A percentile compares a stretch with the other conserved stretches of the same genome.
Conservation (phyloP, 2,888 invertebrate species). For the Sabatieria punctata region DNA sequence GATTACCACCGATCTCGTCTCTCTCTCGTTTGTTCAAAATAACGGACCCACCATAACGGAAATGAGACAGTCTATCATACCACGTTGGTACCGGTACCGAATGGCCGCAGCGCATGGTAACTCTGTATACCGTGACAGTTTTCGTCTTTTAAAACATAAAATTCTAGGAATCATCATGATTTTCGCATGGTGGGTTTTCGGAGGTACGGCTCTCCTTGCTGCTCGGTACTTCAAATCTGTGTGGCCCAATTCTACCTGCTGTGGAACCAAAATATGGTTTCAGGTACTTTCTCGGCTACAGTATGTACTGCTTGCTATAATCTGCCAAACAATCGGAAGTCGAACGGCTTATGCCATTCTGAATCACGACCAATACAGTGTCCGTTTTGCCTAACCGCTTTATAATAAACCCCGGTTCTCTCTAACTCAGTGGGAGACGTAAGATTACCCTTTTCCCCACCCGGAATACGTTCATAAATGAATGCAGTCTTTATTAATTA, state of each 20-base stretch:
- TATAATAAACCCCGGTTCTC: too few relatives aligned
- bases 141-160: not conserved
- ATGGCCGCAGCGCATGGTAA: not conserved
- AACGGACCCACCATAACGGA: not conserved
- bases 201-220: slow-evolving; percentile 1
- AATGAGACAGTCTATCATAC: not conserved
- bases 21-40: not conserved
- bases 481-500: too few relatives aligned
- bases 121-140: not conserved
- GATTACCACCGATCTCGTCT: not conserved
- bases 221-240: slow-evolving; percentile 7
- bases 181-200: slow-evolving; percentile 8
- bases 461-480: too few relatives aligned
- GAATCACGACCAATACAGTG: too few relatives aligned
- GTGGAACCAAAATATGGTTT: slow-evolving; percentile 3
- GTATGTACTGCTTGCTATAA: too few relatives aligned
- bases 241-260: not conserved
- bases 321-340: too few relatives aligned
- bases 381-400: too few relatives aligned
- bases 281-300: not conserved
- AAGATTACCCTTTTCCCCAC: too few relatives aligned
- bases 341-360: too few relatives aligned
- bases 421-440: too few relatives aligned
- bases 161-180: slow-evolving; percentile 8
- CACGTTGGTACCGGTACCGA: not conserved